phyloP scores from a whole-genome alignment of 2,797 vertebrate species.

The Siniperca scherzeri region DNA sequence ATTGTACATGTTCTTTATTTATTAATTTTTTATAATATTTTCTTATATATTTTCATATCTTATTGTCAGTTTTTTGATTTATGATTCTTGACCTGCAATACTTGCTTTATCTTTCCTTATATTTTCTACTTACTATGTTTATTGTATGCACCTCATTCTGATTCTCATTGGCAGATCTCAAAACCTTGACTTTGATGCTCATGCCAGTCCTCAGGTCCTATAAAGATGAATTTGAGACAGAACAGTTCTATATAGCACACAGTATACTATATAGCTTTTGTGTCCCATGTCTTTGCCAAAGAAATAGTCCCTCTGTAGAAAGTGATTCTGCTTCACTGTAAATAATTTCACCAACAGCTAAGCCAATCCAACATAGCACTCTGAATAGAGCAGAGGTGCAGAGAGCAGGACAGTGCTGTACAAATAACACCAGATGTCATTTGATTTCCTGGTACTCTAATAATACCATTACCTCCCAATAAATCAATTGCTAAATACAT shows the following conservation, averaged over 20 bases:
- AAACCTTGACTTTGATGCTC: background rate
- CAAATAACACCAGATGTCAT: conserved; percentile 34
- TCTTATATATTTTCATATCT: no score
- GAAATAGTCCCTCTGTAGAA: background rate
- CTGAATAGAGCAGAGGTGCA: background rate
- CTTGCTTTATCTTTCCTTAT: no score
- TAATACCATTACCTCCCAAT: background rate
- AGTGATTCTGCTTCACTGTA: conserved; percentile 2
- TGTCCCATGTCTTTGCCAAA: background rate
- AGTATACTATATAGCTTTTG: background rate
- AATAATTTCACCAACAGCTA: background rate
- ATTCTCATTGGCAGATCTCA: background rate
- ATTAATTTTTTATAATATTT: no score
- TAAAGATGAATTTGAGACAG: background rate
- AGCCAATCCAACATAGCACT: background rate
- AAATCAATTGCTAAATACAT: conserved; percentile 13
- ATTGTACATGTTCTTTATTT: no score
- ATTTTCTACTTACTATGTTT: no score
- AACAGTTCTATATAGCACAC: background rate
- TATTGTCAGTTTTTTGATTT: no score
- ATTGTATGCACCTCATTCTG: no score
- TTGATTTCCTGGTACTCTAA: background rate
- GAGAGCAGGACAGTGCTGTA: background rate
- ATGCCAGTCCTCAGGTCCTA: background rate
- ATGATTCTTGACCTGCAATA: no score